A percentile compares a stretch with the other conserved stretches of the same genome.
These are phyloP conservation scores for Sarcophaga subvicina DNA, from an alignment of 2,888 invertebrate genomes.

Conservation along the genomic window DNA sequence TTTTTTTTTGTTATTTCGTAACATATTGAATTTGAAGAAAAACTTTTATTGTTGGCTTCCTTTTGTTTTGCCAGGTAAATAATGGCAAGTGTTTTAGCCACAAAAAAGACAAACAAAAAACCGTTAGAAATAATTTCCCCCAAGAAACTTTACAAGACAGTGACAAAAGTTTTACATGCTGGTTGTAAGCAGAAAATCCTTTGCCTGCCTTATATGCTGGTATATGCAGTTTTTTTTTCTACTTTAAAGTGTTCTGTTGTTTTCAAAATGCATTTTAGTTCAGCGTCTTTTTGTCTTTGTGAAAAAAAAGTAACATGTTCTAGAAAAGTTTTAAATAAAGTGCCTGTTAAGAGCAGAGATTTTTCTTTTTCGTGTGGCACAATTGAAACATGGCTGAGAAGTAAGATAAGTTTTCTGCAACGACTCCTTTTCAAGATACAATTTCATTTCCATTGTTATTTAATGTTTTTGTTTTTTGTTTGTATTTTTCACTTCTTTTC, in stretches of 20 bases:
- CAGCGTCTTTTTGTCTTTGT: background rate
- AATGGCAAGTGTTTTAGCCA: background rate
- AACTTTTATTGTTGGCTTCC: background rate
- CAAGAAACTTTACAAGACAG: background rate
- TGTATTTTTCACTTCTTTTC: background rate
- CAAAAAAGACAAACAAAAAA: background rate
- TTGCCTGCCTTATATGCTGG: background rate
- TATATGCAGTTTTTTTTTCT: background rate
- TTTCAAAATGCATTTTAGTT: conserved; percentile 5
- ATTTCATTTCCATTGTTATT: conserved; percentile 37
- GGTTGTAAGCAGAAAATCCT: background rate
- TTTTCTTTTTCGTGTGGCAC: background rate
- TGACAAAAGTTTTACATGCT: background rate
- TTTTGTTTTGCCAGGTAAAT: background rate
- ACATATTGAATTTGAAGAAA: background rate
- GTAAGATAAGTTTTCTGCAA: conserved; percentile 24
- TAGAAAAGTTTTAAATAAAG: conserved; percentile 45
- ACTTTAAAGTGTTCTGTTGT: background rate
- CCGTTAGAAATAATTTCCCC: background rate
- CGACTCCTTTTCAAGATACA: conserved; percentile 18
- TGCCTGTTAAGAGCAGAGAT: conserved; percentile 22
- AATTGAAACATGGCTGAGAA: background rate
- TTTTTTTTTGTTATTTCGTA: background rate
- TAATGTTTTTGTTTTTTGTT: conserved; percentile 13
- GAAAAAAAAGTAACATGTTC: background rate